Base-by-base conservation (phyloP, 2,888 invertebrate species). In the Ecdyonurus torrentis region DNA sequence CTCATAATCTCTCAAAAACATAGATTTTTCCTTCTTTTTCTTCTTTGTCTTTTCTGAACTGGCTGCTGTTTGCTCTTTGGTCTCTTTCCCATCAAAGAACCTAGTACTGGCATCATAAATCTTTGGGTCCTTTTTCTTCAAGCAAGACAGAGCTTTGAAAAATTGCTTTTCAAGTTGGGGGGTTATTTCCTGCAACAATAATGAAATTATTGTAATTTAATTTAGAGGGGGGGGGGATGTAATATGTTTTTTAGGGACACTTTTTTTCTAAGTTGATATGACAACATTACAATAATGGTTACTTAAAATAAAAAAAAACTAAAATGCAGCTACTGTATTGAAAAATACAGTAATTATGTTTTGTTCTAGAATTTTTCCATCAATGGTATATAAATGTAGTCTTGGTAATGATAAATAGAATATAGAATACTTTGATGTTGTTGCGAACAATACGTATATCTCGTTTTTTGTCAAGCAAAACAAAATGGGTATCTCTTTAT, bases 91-190 rank as follows among this genome's bases (percentile, higher is more conserved):
- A 59, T 79, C 75, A 75, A 91, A 94, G 71, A 90, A 91, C 62
- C 79, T 80, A 25, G 81, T 80, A 62, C 81, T 79, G 53, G 85
- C 81, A 71, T 95, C 85, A 74, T 97, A 97, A 66, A 96, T 94
- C 68, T 82, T 80, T 0, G 95, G 91, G 77, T 96, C 91, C 71
- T 89, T 91, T 59, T 83, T 88, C 73, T 95, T 96, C 59, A 98
- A 74, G 61, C 85, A 84, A 0, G 93, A 81, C 1, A 96, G 76
- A 0, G 95, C 89, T 75, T 88, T 89, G 58, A 91, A 84, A 74
- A 98, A 98, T 67, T 89, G 86, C 68, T 87, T 85, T 71, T 97
- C 95, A 59, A 86, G 77, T 67, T 85, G 81, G 69, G 85, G 81
- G 0, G 84, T 74, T 73, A 86, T 68, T 74, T 81, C 79, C 79